These are phyloP conservation scores for Calcarius lapponicus DNA, from an alignment of 2,797 vertebrate genomes.

Conservation along the genomic window DNA sequence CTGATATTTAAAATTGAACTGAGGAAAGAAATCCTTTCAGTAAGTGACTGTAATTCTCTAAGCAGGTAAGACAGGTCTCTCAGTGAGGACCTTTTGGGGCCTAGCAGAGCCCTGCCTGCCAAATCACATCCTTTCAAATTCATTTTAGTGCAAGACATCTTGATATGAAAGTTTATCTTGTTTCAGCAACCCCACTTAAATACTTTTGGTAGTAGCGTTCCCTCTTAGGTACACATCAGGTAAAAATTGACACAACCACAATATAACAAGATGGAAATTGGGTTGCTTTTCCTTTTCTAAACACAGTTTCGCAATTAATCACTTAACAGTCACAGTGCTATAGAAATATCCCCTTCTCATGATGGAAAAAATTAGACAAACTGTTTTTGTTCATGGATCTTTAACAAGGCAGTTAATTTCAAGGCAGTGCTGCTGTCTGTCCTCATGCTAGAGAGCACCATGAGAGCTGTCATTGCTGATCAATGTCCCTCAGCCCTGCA, in stretches of 20 bases:
- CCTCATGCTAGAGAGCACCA: not conserved
- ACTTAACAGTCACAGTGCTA: not conserved
- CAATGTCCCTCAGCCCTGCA: conserved; percentile 29
- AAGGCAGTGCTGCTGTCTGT: not conserved
- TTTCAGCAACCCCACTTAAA: not conserved
- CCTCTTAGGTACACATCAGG: not conserved
- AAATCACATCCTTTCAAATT: not conserved
- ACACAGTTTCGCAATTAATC: not conserved
- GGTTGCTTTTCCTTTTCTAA: not conserved
- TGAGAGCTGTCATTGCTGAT: conserved; percentile 17
- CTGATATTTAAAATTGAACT: not conserved
- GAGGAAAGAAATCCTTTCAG: not conserved
- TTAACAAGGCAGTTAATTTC: not conserved
- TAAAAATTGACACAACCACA: not conserved
- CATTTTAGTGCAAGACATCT: not conserved
- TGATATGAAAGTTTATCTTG: not conserved
- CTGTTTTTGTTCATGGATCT: not conserved
- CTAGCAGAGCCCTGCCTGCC: not conserved
- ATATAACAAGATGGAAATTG: not conserved
- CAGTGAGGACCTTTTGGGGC: not conserved
- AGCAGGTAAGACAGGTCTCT: not conserved
- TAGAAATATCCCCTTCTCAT: not conserved
- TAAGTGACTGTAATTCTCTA: not conserved
- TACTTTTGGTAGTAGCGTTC: not conserved
- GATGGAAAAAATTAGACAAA: not conserved